Conservation (phyloP, 2,797 vertebrate species). For the Champsocephalus esox region DNA sequence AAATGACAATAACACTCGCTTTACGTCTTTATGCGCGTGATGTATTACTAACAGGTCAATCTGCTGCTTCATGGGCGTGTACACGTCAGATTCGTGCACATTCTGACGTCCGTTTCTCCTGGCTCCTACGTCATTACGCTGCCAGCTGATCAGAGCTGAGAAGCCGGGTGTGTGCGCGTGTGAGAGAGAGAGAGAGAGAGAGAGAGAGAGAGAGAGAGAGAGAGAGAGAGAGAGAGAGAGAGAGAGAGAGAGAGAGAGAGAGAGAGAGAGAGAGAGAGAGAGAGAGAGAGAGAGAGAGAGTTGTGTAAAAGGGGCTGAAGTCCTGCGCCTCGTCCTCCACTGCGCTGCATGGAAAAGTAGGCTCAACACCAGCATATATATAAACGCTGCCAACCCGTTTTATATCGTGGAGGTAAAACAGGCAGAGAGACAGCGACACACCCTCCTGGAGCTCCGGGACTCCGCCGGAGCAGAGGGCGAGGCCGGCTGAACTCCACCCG, state of each 20-base stretch:
- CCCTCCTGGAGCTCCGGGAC: conserved; percentile 60
- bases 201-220: conserved; percentile 19
- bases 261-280: conserved; percentile 24
- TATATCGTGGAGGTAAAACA: conserved; percentile 23
- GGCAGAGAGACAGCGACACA: conserved; percentile 49
- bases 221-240: conserved; percentile 34
- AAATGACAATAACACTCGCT: not conserved
- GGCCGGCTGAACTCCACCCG: conserved; percentile 62
- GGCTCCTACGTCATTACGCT: conserved; percentile 88
- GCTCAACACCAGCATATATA: not conserved
- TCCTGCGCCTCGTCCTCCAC: conserved; percentile 64
- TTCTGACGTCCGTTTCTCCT: conserved; percentile 78
- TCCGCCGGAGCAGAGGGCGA: conserved; percentile 62
- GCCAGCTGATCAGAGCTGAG: conserved; percentile 94
- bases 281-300: conserved; percentile 46
- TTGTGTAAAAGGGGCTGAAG: conserved; percentile 79
- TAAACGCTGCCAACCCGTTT: conserved; percentile 1
- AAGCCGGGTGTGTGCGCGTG: conserved; percentile 83
- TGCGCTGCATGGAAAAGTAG: conserved; percentile 42
- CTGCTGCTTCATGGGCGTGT: conserved; percentile 45
- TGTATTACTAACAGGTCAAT: conserved; percentile 12
- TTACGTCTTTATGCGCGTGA: not conserved
- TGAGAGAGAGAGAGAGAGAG: conserved; percentile 27
- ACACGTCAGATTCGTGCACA: conserved; percentile 71
- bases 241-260: conserved; percentile 15